Percentiles rank a stretch among this genome's conserved stretches.
Evolutionary conservation across 2,113 vertebrate species (phyloP).

Genomic region (Drymodes brunneopygia): DNA sequence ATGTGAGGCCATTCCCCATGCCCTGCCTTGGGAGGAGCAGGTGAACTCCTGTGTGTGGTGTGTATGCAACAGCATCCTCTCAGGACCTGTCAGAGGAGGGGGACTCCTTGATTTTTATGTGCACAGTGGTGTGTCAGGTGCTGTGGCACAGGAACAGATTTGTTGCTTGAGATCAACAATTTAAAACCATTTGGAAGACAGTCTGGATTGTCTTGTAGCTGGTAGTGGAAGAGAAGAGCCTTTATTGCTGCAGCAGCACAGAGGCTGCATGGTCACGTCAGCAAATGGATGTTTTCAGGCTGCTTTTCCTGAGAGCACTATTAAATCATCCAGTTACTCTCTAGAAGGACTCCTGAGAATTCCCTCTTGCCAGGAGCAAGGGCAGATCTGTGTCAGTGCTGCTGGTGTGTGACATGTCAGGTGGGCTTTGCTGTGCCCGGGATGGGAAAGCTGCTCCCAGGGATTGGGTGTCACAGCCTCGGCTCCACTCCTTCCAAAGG

Average conservation of each 20-base stretch:
- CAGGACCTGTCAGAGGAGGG: fast-evolving
- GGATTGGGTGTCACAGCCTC: background rate
- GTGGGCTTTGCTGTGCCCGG: background rate
- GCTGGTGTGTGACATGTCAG: background rate
- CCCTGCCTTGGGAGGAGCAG: background rate
- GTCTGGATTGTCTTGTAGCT: background rate
- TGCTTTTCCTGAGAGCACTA: background rate
- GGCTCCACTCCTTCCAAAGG: background rate
- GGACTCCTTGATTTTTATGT: background rate
- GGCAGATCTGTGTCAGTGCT: background rate
- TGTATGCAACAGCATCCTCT: background rate
- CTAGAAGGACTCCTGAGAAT: background rate
- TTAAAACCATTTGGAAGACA: fast-evolving
- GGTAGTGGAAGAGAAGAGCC: background rate
- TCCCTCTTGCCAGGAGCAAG: fast-evolving
- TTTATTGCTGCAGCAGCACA: background rate
- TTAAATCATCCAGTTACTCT: background rate
- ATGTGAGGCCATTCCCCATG: background rate
- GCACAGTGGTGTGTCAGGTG: background rate
- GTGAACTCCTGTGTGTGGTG: background rate
- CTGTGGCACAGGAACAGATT: background rate
- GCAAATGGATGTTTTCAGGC: background rate
- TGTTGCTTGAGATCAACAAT: background rate
- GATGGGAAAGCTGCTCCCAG: background rate
- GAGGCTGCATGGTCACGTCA: background rate